Conservation (phyloP, 2,113 vertebrate genomes). For the Tichodroma muraria region DNA sequence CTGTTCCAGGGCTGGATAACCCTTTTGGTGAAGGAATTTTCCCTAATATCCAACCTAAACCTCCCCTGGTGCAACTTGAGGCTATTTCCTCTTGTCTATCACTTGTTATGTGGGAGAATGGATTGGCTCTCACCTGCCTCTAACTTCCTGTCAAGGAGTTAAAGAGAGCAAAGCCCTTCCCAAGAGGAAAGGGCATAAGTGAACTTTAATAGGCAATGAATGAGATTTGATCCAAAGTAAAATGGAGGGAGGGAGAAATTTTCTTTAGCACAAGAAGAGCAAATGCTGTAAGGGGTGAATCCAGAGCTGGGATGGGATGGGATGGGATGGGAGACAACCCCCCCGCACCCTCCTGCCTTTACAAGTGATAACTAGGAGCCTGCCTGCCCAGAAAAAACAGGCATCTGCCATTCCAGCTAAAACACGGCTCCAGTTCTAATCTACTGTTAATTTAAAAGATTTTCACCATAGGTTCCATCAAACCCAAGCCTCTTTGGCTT, state of each 20-base stretch:
- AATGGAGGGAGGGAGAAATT: not conserved
- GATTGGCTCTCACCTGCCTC: not conserved
- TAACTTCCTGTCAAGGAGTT: not conserved
- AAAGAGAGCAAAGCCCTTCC: not conserved
- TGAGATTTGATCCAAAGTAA: not conserved
- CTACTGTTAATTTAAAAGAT: constrained; percentile 20
- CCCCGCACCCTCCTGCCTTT: not conserved
- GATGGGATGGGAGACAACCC: not conserved
- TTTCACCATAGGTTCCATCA: not conserved
- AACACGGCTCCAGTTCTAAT: not conserved
- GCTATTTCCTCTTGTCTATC: not conserved
- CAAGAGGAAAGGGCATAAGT: not conserved
- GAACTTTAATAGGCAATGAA: not conserved
- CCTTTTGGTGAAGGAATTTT: not conserved
- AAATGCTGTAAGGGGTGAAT: not conserved
- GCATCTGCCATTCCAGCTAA: not conserved
- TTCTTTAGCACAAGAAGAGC: not conserved
- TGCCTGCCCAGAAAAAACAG: not conserved
- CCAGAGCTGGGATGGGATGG: too few relatives aligned
- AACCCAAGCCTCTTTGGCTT: not conserved
- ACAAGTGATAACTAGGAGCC: not conserved
- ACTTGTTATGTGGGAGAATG: not conserved
- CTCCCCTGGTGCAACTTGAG: not conserved
- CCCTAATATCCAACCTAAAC: not conserved
- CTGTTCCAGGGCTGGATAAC: not conserved